Evolutionary conservation across 2,113 vertebrate genomes (phyloP).

Genomic region (Crotalus tigris): DNA sequence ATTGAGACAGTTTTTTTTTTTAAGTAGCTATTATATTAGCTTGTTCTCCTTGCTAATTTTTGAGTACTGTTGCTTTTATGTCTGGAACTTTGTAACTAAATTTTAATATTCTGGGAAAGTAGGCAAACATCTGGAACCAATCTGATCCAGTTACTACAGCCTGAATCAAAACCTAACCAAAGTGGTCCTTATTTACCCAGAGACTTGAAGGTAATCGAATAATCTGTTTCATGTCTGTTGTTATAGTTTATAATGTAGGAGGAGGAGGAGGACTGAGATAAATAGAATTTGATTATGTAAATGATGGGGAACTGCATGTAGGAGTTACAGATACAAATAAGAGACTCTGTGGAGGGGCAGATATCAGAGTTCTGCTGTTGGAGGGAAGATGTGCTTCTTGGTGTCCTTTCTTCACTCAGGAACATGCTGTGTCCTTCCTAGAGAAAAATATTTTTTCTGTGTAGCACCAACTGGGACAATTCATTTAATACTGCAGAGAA

Average conservation of each 20-base stretch:
- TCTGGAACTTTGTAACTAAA: not conserved
- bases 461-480: not conserved
- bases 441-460: not conserved
- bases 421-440: not conserved
- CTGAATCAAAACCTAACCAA: conserved; percentile 55
- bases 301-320: not conserved
- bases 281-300: not conserved
- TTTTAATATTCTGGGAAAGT: conserved; percentile 44
- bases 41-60: not conserved
- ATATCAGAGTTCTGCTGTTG: not conserved
- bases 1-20: not conserved
- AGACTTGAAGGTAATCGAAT: conserved; percentile 66
- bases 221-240: not conserved
- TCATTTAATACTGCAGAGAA: not conserved
- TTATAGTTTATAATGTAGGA: not conserved
- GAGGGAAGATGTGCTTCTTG: not conserved
- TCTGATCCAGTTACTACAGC: conserved; percentile 29
- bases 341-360: not conserved
- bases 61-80: not conserved
- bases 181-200: conserved; percentile 36
- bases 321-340: not conserved
- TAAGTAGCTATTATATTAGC: not conserved
- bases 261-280: not conserved
- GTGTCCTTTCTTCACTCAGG: not conserved
- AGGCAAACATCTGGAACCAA: conserved; percentile 63